Conservation (phyloP, 2,888 invertebrate species). For the Empis livida region DNA sequence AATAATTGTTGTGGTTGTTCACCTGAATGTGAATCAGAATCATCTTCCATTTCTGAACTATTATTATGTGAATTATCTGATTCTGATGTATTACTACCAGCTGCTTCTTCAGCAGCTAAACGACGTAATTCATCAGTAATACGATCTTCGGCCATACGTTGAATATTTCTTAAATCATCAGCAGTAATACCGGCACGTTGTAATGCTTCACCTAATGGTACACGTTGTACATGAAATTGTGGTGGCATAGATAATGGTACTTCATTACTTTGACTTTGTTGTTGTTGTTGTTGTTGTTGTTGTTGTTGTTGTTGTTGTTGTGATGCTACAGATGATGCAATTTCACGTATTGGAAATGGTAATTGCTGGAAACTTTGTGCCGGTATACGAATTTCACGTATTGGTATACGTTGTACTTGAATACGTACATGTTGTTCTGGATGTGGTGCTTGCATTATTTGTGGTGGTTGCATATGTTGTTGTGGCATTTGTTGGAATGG, state of each 20-base stretch:
- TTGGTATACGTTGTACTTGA: conserved; percentile 38
- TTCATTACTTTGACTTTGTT: conserved; percentile 11
- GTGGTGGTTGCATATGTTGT: conserved; percentile 33
- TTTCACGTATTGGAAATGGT: conserved; percentile 24
- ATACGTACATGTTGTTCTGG: conserved; percentile 37
- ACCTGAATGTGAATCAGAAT: conserved; percentile 16
- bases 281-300: neutral
- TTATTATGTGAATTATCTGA: conserved; percentile 17
- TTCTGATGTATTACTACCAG: conserved; percentile 22
- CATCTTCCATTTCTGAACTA: conserved; percentile 25
- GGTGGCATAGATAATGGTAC: conserved; percentile 3
- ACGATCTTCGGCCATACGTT: conserved; percentile 35
- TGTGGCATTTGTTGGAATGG: conserved; percentile 35
- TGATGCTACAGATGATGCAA: conserved; percentile 20
- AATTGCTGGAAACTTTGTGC: conserved; percentile 2
- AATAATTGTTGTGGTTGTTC: conserved; percentile 17
- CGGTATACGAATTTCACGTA: conserved; percentile 33
- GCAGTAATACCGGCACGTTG: conserved; percentile 35
- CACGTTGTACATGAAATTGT: conserved; percentile 26
- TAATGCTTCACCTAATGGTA: conserved; percentile 32
- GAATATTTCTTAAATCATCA: conserved; percentile 35
- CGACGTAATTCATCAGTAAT: conserved; percentile 32
- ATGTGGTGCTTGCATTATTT: conserved; percentile 37
- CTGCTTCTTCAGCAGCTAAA: conserved; percentile 26
- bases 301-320: neutral